phyloP scores from a whole-genome alignment of 2,888 invertebrate genomes.

The Aphidius colemani region DNA sequence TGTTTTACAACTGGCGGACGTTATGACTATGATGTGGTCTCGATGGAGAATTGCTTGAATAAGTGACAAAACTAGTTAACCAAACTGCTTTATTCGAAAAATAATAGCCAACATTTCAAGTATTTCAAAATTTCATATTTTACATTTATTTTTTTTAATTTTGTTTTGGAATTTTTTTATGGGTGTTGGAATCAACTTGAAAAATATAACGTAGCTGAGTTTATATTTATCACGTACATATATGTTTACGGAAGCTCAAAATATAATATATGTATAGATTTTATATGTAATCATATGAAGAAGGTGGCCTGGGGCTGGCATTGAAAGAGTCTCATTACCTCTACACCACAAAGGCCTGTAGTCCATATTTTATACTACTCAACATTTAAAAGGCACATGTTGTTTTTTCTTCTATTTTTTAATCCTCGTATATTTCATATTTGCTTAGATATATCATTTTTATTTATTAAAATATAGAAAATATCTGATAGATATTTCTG shows the following conservation, averaged over 20 bases:
- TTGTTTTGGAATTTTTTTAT: neutral
- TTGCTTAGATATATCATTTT: too few relatives aligned
- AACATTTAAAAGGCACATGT: too few relatives aligned
- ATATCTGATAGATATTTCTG: too few relatives aligned
- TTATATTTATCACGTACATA: too few relatives aligned
- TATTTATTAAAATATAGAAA: too few relatives aligned
- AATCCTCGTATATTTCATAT: too few relatives aligned
- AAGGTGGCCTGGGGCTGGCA: conserved; percentile 52
- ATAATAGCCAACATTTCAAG: conserved; percentile 50
- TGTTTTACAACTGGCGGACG: conserved; percentile 56
- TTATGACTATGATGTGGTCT: conserved; percentile 30
- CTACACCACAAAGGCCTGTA: neutral
- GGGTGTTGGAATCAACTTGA: conserved; percentile 9
- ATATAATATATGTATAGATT: too few relatives aligned
- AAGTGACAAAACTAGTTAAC: conserved; percentile 55
- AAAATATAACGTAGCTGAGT: too few relatives aligned
- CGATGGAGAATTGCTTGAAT: conserved; percentile 15
- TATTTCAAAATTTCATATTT: conserved; percentile 46
- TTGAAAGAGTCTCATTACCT: conserved; percentile 60
- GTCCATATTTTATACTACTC: too few relatives aligned
- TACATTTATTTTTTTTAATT: neutral
- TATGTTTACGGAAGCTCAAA: conserved; percentile 30
- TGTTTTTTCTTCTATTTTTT: too few relatives aligned
- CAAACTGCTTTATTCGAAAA: conserved; percentile 59
- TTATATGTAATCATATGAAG: too few relatives aligned